These are phyloP conservation scores for Drosophila dunni DNA, from an alignment of 1,140 invertebrate genomes.

Conservation along the genomic window DNA sequence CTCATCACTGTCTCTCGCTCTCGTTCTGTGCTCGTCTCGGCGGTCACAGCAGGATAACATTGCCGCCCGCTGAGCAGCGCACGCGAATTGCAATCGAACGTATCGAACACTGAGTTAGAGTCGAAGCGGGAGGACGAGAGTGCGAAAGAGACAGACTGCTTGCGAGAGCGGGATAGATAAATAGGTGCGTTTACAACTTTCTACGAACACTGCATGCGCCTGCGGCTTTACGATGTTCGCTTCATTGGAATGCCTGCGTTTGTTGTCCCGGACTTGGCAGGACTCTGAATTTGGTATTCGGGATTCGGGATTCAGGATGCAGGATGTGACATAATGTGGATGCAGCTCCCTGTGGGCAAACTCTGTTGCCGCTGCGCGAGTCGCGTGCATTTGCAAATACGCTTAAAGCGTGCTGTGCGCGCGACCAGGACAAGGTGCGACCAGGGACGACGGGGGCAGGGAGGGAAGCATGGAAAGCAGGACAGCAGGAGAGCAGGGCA, in stretches of 20 bases:
- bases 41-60: constrained; percentile 47
- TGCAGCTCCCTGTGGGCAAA: constrained; percentile 47
- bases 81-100: constrained; percentile 60
- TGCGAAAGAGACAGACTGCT: background rate
- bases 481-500: background rate
- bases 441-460: background rate
- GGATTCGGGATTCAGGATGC: constrained; percentile 5
- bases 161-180: background rate
- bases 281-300: background rate
- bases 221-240: constrained; percentile 63
- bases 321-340: constrained; percentile 14
- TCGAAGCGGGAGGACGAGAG: background rate
- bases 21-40: constrained; percentile 9
- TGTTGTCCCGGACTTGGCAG: background rate
- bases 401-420: constrained; percentile 39
- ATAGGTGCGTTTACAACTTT: constrained; percentile 40
- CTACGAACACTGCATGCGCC: constrained; percentile 62
- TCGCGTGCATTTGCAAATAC: constrained; percentile 62
- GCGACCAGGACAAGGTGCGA: constrained; percentile 27
- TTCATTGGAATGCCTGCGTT: constrained; percentile 65
- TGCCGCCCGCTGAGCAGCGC: constrained; percentile 60
- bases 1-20: constrained; percentile 8
- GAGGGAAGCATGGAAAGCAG: background rate
- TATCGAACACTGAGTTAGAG: background rate
- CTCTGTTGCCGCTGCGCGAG: constrained; percentile 52